Evolutionary conservation across 2,888 invertebrate species (phyloP).

Genomic region (Ophion ellenae): DNA sequence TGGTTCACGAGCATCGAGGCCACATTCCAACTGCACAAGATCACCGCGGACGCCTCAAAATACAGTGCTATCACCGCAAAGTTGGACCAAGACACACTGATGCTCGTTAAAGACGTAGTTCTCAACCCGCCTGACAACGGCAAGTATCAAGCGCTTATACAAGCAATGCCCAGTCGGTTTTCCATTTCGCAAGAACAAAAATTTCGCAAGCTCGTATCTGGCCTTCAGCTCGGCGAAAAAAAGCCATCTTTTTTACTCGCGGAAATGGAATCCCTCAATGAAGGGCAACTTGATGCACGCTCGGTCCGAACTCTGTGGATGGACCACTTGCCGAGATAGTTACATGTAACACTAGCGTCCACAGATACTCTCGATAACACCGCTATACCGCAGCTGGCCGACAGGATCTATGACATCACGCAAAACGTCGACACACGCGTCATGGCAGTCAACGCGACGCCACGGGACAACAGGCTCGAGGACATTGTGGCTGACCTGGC

Average conservation of each 20-base stretch:
- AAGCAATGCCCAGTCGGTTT: conserved; percentile 9
- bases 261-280: conserved; percentile 49
- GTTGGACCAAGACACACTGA: too few relatives aligned
- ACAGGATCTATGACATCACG: too few relatives aligned
- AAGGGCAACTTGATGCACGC: conserved; percentile 57
- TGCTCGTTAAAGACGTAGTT: conserved; percentile 9
- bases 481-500: background rate
- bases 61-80: too few relatives aligned
- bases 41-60: too few relatives aligned
- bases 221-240: background rate
- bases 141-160: too few relatives aligned
- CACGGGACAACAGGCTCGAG: background rate
- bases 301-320: conserved; percentile 28
- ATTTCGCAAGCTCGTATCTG: too few relatives aligned
- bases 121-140: background rate
- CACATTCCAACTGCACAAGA: too few relatives aligned
- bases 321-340: background rate
- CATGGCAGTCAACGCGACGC: background rate
- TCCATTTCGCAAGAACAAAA: conserved; percentile 10
- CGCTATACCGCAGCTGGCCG: too few relatives aligned
- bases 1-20: conserved; percentile 16
- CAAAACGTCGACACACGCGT: conserved; percentile 2
- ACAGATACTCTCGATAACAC: too few relatives aligned
- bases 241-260: conserved; percentile 39
- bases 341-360: too few relatives aligned